Evolutionary conservation across 2,797 vertebrate species (phyloP).

Genomic region (Morelia viridis): DNA sequence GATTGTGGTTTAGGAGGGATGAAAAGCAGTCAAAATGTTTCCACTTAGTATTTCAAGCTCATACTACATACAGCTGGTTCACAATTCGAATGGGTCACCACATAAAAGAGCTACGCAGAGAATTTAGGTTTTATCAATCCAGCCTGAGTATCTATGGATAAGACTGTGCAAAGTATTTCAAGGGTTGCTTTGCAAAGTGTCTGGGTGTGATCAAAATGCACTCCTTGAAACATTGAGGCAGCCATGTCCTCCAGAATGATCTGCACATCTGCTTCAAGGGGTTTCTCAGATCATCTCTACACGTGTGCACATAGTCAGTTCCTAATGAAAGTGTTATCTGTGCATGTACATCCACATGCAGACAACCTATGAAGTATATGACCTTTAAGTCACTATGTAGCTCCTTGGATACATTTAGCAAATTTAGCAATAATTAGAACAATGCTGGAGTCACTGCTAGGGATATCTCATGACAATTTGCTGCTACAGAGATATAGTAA

Average conservation of each 20-base stretch:
- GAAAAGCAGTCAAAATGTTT: neutral
- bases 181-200: too few species aligned
- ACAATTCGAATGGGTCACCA: neutral
- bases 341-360: neutral
- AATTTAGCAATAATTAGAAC: neutral
- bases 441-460: neutral
- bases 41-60: neutral
- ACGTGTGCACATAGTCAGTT: neutral
- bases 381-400: neutral
- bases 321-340: neutral
- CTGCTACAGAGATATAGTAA: neutral
- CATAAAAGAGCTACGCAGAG: neutral
- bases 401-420: neutral
- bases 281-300: neutral
- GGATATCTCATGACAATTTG: neutral
- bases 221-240: neutral
- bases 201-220: neutral
- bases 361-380: neutral
- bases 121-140: neutral
- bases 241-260: neutral
- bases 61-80: neutral
- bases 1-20: constrained; percentile 3
- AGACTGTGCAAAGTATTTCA: too few species aligned
- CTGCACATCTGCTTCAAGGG: neutral
- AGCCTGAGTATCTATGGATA: neutral